Conservation (phyloP, 2,888 invertebrate species). For the Meloe dianella region DNA sequence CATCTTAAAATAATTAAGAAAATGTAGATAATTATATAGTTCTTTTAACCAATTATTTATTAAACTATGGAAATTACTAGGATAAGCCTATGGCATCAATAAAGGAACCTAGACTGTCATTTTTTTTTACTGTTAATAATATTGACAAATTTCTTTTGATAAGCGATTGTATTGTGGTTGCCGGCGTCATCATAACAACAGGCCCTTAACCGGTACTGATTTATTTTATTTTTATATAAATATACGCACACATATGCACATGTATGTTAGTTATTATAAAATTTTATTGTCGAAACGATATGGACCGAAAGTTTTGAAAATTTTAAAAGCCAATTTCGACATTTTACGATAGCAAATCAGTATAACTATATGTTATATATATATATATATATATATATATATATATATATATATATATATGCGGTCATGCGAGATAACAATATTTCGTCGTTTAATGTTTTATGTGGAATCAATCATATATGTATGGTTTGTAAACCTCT, state of each 20-base stretch:
- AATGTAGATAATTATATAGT: neutral
- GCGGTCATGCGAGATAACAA: slow-evolving; percentile 41
- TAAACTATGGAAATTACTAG: neutral
- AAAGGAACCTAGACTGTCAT: neutral
- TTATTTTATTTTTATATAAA: slow-evolving; percentile 19
- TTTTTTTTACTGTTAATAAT: neutral
- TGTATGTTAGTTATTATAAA: slow-evolving; percentile 37
- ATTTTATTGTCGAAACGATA: slow-evolving; percentile 39
- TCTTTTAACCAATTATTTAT: neutral
- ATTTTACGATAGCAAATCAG: slow-evolving; percentile 42
- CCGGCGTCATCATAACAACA: slow-evolving; percentile 14
- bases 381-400: too few species aligned
- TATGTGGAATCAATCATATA: slow-evolving; percentile 44
- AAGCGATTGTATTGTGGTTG: neutral
- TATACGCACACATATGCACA: neutral
- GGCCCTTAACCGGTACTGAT: slow-evolving; percentile 20
- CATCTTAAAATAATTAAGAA: neutral
- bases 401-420: too few species aligned
- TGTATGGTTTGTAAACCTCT: slow-evolving; percentile 38
- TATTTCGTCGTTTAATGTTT: slow-evolving; percentile 42
- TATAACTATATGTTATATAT: too few species aligned
- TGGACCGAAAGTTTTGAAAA: slow-evolving; percentile 38
- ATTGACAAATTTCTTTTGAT: slow-evolving; percentile 1
- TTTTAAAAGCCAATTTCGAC: slow-evolving; percentile 45
- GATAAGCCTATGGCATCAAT: neutral